Base-by-base conservation (phyloP, 1,140 invertebrate species). In the Chelonus insularis region DNA sequence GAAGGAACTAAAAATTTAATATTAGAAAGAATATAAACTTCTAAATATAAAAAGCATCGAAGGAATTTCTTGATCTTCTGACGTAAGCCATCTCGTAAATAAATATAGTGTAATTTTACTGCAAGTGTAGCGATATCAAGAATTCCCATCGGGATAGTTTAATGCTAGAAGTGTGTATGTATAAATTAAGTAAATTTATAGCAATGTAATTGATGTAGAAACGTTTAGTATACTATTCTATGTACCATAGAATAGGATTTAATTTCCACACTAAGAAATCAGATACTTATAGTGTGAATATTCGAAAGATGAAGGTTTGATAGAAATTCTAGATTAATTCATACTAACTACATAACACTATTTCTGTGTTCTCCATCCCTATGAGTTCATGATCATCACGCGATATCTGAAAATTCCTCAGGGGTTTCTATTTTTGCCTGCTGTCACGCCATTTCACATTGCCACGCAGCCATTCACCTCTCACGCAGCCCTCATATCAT, bases 391-490 rank as follows among this genome's bases (percentile, higher is more conserved):
- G 59, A 65, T 67, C 70, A 76, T 76, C 74, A 78, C 73, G 76
- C 73, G 75, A 78, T 70, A 70, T 69, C 67, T 69, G 72, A 68
- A 78, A 76, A 77, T 74, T 76, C 75, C 69, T 67, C 52, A 16
- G 34, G 65, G 64, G 68, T 64, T 64, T 77, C 75, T 77, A 77
- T 77, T 78, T 75, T 74, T 71, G 75, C 76, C 25, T 68, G 69
- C 74, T 78, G 76, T 77, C 76, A 76, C 74, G 71, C 74, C 73
- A 78, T 75, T 76, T 72, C 72, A 71, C 75, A 78, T 75, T 73
- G 74, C 62, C 72, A 59, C 68, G 71, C 75, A 76, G 74, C 68
- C 76, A 68, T 76, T 78, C 69, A 55, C 52, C 52, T 16, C 23
- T 48, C 23, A 29, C 25, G 25, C 25, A 29, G 25, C 25, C 25